A percentile compares a stretch with the other conserved stretches of the same genome.
Conservation (phyloP, 2,797 vertebrate species). For the Sebastes hubbsi region DNA sequence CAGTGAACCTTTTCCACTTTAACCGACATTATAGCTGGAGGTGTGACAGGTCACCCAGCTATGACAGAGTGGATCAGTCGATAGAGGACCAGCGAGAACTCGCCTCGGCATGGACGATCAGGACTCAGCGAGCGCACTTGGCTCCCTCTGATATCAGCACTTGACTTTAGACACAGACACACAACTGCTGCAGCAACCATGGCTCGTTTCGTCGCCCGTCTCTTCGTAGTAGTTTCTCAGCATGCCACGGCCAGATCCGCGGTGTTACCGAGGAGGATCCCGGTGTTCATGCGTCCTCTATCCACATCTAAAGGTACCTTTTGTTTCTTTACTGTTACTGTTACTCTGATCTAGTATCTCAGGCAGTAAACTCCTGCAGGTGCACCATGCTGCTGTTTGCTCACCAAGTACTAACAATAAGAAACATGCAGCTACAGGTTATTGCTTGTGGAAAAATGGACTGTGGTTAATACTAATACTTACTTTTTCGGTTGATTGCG, state of each 20-base stretch:
- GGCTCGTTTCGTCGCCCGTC: constrained; percentile 74
- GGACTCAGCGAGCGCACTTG: constrained; percentile 9
- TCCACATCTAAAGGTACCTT: constrained; percentile 72
- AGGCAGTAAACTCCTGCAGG: not conserved
- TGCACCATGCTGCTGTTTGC: not conserved
- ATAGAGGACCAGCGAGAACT: constrained; percentile 35
- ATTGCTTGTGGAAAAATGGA: not conserved
- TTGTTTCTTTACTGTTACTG: not conserved
- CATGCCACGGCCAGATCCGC: constrained; percentile 29
- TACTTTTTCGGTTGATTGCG: not conserved
- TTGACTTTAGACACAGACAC: constrained; percentile 40
- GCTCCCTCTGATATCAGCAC: constrained; percentile 15
- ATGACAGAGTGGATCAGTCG: not conserved
- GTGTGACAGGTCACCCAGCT: constrained; percentile 36
- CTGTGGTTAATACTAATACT: not conserved
- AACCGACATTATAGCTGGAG: constrained; percentile 45
- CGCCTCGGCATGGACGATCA: constrained; percentile 20
- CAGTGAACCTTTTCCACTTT: constrained; percentile 31
- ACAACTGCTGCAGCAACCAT: constrained; percentile 55
- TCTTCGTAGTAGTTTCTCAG: constrained; percentile 50
- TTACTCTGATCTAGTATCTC: not conserved
- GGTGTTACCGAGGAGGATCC: constrained; percentile 41
- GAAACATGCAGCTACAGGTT: not conserved
- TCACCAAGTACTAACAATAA: not conserved
- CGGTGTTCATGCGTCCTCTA: constrained; percentile 52